Conservation (phyloP, 2,113 vertebrate genomes). For the Shinisaurus crocodilurus region DNA sequence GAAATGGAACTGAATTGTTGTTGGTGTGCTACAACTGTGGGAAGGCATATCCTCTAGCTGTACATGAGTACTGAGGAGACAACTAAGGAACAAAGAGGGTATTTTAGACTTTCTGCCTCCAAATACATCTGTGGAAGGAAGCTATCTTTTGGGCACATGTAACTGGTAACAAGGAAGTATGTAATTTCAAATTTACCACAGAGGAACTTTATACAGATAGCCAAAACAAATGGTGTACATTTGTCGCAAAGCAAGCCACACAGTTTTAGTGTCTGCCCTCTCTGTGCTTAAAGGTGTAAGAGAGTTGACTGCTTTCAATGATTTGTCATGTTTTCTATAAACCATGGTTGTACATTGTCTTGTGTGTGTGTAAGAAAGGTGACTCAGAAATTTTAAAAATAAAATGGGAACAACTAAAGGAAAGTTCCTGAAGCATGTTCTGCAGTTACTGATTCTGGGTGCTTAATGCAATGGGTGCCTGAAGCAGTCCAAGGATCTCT, state of each 20-base stretch:
- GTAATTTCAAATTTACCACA: not conserved
- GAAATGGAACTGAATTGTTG: not conserved
- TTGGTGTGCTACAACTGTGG: conserved; percentile 1
- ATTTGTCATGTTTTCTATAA: not conserved
- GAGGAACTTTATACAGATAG: not conserved
- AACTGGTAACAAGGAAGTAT: not conserved
- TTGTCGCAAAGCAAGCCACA: not conserved
- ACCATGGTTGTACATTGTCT: not conserved
- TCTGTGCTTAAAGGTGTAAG: not conserved
- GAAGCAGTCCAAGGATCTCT: not conserved
- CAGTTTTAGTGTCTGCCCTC: not conserved
- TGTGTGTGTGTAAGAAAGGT: not conserved
- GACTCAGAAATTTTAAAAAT: not conserved
- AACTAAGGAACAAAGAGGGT: conserved; percentile 1
- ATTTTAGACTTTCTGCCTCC: not conserved
- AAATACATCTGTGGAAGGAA: not conserved
- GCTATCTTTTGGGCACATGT: not conserved
- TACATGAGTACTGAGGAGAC: conserved; percentile 8
- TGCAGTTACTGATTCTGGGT: not conserved
- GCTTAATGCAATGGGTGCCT: not conserved
- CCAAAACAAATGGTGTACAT: not conserved
- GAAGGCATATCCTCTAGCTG: not conserved
- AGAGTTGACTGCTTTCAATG: not conserved
- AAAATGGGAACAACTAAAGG: not conserved
- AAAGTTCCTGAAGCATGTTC: not conserved